These are phyloP conservation scores for Discoglossus pictus DNA, from an alignment of 2,797 vertebrate species.

Conservation along the genomic window DNA sequence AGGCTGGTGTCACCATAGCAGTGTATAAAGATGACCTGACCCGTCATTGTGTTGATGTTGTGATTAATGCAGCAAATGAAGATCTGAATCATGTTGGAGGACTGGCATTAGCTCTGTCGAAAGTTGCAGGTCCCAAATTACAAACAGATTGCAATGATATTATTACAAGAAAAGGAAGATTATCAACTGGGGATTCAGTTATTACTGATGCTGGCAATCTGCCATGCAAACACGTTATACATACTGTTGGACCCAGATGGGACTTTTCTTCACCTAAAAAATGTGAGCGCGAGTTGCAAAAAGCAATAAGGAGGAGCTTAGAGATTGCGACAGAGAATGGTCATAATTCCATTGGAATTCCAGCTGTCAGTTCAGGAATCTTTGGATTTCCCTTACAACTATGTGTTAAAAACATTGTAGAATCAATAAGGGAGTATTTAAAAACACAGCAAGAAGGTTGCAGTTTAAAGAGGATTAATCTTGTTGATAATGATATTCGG, in stretches of 20 bases:
- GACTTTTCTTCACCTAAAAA: not conserved
- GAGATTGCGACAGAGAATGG: no score
- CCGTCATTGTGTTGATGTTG: constrained; percentile 64
- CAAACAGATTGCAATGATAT: constrained; percentile 69
- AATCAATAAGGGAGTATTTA: constrained; percentile 69
- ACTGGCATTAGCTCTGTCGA: constrained; percentile 72
- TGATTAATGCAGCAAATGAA: constrained; percentile 83
- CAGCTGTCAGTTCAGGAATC: constrained; percentile 77
- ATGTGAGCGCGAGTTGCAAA: rapidly evolving
- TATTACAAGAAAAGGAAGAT: constrained; percentile 35
- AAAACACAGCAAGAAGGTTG: constrained; percentile 20
- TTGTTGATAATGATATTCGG: constrained; percentile 67
- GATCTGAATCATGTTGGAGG: constrained; percentile 70
- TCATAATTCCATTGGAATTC: constrained; percentile 75
- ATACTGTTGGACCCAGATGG: constrained; percentile 81
- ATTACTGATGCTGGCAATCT: constrained; percentile 66
- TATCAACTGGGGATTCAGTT: constrained; percentile 76
- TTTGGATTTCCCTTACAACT: constrained; percentile 76
- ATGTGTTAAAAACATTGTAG: constrained; percentile 71
- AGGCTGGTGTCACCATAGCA: constrained; percentile 63
- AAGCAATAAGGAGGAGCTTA: no score
- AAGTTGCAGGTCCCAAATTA: constrained; percentile 74
- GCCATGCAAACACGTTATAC: constrained; percentile 76
- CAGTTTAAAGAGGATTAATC: constrained; percentile 70
- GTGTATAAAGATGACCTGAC: constrained; percentile 73